Percentiles rank a stretch among this genome's conserved stretches.
Evolutionary conservation across 2,797 vertebrate species (phyloP).

Genomic region (Phyllotis vaccarum): DNA sequence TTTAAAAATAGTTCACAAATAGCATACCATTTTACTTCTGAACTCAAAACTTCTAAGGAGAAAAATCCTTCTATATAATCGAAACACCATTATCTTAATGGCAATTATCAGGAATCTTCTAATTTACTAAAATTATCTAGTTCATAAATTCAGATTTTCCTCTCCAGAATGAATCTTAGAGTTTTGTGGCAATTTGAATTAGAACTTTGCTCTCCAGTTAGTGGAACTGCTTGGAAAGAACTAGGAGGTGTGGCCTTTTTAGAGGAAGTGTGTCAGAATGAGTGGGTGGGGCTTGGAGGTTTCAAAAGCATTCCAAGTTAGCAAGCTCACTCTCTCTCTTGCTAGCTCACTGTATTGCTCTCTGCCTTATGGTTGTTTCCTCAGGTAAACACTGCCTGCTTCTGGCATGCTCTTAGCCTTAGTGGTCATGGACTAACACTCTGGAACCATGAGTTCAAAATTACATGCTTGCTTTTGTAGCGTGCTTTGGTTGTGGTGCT

Average conservation of each 20-base stretch:
- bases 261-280: not conserved
- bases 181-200: not conserved
- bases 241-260: not conserved
- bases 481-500: not conserved
- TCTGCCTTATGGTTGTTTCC: not conserved
- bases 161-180: not conserved
- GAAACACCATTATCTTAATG: not conserved
- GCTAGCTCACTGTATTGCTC: not conserved
- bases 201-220: not conserved
- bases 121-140: not conserved
- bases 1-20: conserved; percentile 48
- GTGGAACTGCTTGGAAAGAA: not conserved
- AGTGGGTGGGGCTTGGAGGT: not conserved
- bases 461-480: not conserved
- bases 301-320: not conserved
- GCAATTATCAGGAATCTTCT: conserved; percentile 35
- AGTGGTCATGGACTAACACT: not conserved
- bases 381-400: not conserved
- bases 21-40: not conserved
- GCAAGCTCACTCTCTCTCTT: not conserved
- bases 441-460: not conserved
- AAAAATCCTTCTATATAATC: conserved; percentile 14
- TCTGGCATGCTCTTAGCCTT: too few relatives aligned
- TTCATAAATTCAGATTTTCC: conserved; percentile 19
- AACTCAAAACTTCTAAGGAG: not conserved